Percentiles rank a stretch among this genome's conserved stretches.
Evolutionary conservation across 1,140 invertebrate genomes (phyloP).

Genomic region (Drosophila nigromelanica): DNA sequence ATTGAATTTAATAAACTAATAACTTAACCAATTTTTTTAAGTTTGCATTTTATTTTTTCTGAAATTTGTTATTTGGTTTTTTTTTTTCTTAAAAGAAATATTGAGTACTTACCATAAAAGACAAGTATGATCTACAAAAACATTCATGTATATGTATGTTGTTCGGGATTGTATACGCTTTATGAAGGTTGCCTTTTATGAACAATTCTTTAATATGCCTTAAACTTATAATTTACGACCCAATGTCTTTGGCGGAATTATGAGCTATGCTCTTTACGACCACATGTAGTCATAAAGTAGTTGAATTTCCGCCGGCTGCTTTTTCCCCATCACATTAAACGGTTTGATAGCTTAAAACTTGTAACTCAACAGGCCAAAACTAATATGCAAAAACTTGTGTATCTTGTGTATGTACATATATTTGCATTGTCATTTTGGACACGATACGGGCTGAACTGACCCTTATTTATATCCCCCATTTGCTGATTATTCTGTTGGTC

Average conservation of each 20-base stretch:
- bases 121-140: not conserved
- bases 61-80: too few species aligned
- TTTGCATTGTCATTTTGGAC: not conserved
- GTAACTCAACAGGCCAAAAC: not conserved
- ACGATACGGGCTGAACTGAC: not conserved
- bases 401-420: not conserved
- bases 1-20: too few species aligned
- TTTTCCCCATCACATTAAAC: not conserved
- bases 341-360: not conserved
- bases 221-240: constrained; percentile 21
- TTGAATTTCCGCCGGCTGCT: not conserved
- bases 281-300: constrained; percentile 12
- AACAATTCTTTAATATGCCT: not conserved
- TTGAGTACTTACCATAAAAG: not conserved
- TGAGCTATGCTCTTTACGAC: constrained; percentile 19
- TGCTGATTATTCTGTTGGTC: not conserved
- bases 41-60: too few species aligned
- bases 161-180: not conserved
- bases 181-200: not conserved
- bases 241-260: constrained; percentile 5
- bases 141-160: not conserved
- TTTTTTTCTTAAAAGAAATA: too few species aligned
- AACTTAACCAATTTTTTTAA: too few species aligned
- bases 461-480: not conserved
- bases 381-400: constrained; percentile 8